phyloP scores from a whole-genome alignment of 2,797 vertebrate species.

The Xenentodon cancila region DNA sequence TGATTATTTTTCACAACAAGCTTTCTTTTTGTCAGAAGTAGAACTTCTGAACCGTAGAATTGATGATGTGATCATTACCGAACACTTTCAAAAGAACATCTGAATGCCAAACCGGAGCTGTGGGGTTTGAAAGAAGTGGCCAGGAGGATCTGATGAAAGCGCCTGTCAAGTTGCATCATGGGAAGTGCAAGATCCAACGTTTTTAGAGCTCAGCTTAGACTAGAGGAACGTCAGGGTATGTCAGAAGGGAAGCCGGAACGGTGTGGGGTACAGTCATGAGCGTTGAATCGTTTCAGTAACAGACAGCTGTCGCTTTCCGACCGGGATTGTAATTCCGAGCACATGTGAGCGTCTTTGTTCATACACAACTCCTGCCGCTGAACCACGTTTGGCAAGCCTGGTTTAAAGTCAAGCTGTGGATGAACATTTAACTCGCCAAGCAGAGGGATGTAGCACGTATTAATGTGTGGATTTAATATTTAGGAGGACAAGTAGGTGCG shows the following conservation, averaged over 20 bases:
- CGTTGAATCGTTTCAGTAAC: slow-evolving; percentile 15
- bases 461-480: slow-evolving; percentile 37
- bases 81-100: slow-evolving; percentile 11
- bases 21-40: not conserved
- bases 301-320: slow-evolving; percentile 35
- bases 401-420: slow-evolving; percentile 57
- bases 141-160: slow-evolving; percentile 8
- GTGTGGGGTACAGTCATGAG: not conserved
- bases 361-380: slow-evolving; percentile 34
- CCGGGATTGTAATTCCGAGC: slow-evolving; percentile 43
- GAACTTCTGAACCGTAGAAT: not conserved
- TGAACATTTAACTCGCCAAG: slow-evolving; percentile 56
- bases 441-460: slow-evolving; percentile 49
- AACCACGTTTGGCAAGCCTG: slow-evolving; percentile 26
- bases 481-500: slow-evolving; percentile 26
- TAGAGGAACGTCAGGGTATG: not conserved
- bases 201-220: slow-evolving; percentile 3
- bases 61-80: not conserved
- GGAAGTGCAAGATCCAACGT: not conserved
- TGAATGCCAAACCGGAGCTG: not conserved
- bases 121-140: not conserved
- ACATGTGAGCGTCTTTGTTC: slow-evolving; percentile 48
- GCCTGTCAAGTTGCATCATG: slow-evolving; percentile 13
- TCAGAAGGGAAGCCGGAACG: not conserved
- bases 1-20: not conserved